phyloP scores from a whole-genome alignment of 2,797 vertebrate genomes.

The Danio aesculapii region DNA sequence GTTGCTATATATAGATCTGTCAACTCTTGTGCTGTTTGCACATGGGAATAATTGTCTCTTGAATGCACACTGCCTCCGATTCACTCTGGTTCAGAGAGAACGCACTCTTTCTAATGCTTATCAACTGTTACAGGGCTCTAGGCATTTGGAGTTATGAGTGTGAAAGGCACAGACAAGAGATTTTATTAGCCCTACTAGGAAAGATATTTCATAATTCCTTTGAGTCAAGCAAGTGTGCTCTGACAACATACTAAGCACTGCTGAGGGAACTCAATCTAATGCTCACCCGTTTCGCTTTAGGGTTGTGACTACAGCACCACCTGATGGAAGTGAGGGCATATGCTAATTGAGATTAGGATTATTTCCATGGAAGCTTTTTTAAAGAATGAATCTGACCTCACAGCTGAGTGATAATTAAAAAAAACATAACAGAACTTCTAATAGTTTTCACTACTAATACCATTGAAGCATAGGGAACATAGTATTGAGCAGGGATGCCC shows the following conservation, averaged over 20 bases:
- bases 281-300: background rate
- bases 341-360: background rate
- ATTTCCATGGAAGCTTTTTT: background rate
- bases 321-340: conserved; percentile 29
- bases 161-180: background rate
- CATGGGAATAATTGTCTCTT: conserved; percentile 45
- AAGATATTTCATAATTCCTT: background rate
- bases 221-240: background rate
- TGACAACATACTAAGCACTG: background rate
- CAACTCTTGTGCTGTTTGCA: conserved; percentile 17
- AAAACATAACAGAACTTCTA: no score
- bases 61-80: conserved; percentile 17
- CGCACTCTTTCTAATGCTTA: conserved; percentile 5
- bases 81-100: conserved; percentile 21
- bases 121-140: background rate
- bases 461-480: no score
- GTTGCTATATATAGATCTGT: conserved; percentile 38
- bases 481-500: no score
- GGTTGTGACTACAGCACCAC: conserved; percentile 37
- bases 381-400: background rate
- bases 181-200: background rate
- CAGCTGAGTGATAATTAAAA: no score
- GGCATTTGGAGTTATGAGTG: conserved; percentile 8
- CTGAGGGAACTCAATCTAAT: background rate
- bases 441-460: no score